phyloP scores from a whole-genome alignment of 2,888 invertebrate genomes.

The Anagyrus pseudococci region DNA sequence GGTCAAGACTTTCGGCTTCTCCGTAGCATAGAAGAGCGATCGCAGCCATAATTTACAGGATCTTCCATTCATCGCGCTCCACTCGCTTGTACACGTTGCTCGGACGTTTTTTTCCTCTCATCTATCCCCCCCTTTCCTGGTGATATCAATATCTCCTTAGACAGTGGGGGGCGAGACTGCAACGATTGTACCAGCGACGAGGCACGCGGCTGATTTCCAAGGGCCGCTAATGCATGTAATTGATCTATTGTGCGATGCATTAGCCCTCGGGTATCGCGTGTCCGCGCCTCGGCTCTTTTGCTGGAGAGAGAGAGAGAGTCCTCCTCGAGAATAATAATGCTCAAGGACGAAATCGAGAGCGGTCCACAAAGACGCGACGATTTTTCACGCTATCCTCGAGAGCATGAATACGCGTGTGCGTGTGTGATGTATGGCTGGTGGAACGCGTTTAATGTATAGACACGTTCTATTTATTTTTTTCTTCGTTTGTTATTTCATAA shows the following conservation, averaged over 20 bases:
- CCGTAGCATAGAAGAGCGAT: constrained; percentile 39
- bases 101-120: constrained; percentile 1
- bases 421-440: too few relatives aligned
- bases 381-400: constrained; percentile 25
- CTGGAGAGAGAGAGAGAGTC: too few relatives aligned
- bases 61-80: constrained; percentile 44
- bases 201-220: constrained; percentile 37
- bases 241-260: constrained; percentile 60
- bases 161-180: constrained; percentile 42
- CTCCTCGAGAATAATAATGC: constrained; percentile 28
- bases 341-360: constrained; percentile 28
- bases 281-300: constrained; percentile 29
- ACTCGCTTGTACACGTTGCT: constrained; percentile 3
- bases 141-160: constrained; percentile 41
- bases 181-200: constrained; percentile 18
- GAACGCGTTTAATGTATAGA: constrained; percentile 19
- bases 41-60: constrained; percentile 46
- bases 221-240: constrained; percentile 58
- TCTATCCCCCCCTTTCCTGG: not conserved
- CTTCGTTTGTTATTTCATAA: not conserved
- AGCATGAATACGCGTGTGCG: too few relatives aligned
- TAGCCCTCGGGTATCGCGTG: constrained; percentile 42
- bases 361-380: constrained; percentile 18
- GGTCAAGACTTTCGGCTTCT: constrained; percentile 44
- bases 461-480: constrained; percentile 7